Base-by-base conservation (phyloP, 2,888 invertebrate species). In the Bhutanitis thaidina region DNA sequence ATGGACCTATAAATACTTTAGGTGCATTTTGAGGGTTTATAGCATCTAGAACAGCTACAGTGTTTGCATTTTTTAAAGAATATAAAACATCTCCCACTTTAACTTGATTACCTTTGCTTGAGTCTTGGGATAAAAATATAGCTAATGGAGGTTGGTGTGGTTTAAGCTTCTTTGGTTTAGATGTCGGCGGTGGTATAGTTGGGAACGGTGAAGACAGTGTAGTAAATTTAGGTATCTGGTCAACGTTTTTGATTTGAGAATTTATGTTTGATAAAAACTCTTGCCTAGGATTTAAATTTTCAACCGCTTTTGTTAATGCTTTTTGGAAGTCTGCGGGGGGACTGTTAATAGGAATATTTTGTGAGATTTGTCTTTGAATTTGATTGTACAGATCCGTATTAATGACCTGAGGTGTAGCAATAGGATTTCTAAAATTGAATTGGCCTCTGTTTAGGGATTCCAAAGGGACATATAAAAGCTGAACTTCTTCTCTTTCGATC, bases 101-200 rank as follows among this genome's bases (percentile, higher is more conserved):
- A 0, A 92, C 88, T 55, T 90, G 84, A 25, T 81, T 77, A 29
- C 86, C 84, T 59, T 79, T 86, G 49, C 80, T 85, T 3, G 73
- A 63, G 62, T 82, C 80, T 64, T 90, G 91, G n/a, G 88, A 90
- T 86, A 96, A 91, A 69, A 94, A 96, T 58, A 96, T 94, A 1
- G 96, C 95, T 39, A 96, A 75, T 0, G 96, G 96, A 1, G 96
- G 96, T 70, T 96, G 96, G 75, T 96, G 95, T 0, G 96, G 94
- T 64, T 93, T 94, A 1, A 92, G 78, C 67, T 93, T 93, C 47
- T 90, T 91, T 0, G 91, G 82, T 59, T 77, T 87, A 0, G 77
- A 74, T 12, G 52, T 52, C 7, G 52, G 16, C 27, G 87, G 79
- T 1, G 82, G 72, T 9, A 80, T 73, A 1, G 88, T 81, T 3